Percentiles rank a stretch among this genome's conserved stretches.
Conservation (phyloP, 30 jellyfish, hydroid and myxozoan species). For the Pseudorhiza aurosa region DNA sequence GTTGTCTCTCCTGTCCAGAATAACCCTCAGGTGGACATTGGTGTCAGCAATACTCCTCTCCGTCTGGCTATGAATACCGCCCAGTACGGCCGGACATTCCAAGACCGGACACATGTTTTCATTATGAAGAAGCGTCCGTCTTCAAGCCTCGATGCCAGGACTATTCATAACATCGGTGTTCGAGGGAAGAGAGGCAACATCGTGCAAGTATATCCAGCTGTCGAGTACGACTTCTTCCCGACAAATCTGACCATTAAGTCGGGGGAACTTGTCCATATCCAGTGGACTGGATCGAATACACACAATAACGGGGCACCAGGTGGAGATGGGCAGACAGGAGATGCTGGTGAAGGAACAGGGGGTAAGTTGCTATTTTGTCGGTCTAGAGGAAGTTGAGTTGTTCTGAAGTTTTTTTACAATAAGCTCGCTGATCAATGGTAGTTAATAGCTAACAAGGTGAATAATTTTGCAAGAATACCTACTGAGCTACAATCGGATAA, state of each 20-base stretch:
- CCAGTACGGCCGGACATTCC: conserved; percentile 99
- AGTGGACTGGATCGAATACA: conserved; percentile 97
- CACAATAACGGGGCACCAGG: conserved; percentile 93
- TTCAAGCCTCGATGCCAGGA: conserved; percentile 50
- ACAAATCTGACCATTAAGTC: conserved; percentile 58
- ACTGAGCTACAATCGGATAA: too few relatives aligned
- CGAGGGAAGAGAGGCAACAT: conserved; percentile 89
- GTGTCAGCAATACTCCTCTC: conserved; percentile 79
- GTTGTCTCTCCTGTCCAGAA: conserved; percentile 87
- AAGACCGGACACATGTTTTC: conserved; percentile 94
- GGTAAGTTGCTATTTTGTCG: too few relatives aligned
- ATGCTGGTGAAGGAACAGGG: conserved; percentile 94
- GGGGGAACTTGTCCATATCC: conserved; percentile 84
- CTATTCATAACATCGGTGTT: conserved; percentile 69
- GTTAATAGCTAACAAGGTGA: too few relatives aligned
- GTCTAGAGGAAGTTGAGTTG: too few relatives aligned
- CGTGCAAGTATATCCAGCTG: conserved; percentile 95
- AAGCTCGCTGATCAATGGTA: too few relatives aligned
- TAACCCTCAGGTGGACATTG: conserved; percentile 95
- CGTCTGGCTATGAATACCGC: conserved; percentile 98
- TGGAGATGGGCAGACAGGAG: conserved; percentile 98
- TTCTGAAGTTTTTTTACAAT: too few relatives aligned
- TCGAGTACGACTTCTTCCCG: conserved; percentile 96
- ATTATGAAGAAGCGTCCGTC: conserved; percentile 61
- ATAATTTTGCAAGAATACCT: too few relatives aligned